These are phyloP conservation scores for Limnephilus marmoratus DNA, from an alignment of 2,888 invertebrate species.

Conservation along the genomic window DNA sequence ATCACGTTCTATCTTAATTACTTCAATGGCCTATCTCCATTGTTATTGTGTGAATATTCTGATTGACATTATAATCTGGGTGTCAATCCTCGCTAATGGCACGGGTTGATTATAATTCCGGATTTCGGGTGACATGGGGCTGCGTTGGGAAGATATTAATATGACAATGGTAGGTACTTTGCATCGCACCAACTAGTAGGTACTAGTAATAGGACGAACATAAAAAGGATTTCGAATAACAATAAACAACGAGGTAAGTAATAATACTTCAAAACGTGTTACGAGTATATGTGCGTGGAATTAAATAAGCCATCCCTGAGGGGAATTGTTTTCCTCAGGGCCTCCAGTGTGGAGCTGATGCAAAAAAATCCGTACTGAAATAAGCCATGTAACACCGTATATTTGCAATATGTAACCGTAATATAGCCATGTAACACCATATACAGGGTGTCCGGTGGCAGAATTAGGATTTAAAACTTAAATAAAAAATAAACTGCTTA, in stretches of 20 bases:
- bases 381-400: no score
- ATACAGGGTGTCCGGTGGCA: no score
- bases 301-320: no score
- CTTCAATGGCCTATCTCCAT: not conserved
- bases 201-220: not conserved
- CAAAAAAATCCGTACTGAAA: no score
- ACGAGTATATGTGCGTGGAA: no score
- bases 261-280: no score
- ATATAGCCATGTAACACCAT: no score
- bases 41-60: not conserved
- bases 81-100: not conserved
- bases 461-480: no score
- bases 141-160: not conserved
- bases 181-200: not conserved
- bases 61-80: not conserved
- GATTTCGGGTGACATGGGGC: not conserved
- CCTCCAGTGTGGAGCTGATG: no score
- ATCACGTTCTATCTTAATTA: not conserved
- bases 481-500: no score
- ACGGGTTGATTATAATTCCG: not conserved
- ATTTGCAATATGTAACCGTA: no score
- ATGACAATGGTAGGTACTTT: not conserved
- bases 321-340: no score
- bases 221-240: not conserved
- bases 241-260: not conserved